phyloP scores from a whole-genome alignment of 2,888 invertebrate species.

The Noctua pronuba region DNA sequence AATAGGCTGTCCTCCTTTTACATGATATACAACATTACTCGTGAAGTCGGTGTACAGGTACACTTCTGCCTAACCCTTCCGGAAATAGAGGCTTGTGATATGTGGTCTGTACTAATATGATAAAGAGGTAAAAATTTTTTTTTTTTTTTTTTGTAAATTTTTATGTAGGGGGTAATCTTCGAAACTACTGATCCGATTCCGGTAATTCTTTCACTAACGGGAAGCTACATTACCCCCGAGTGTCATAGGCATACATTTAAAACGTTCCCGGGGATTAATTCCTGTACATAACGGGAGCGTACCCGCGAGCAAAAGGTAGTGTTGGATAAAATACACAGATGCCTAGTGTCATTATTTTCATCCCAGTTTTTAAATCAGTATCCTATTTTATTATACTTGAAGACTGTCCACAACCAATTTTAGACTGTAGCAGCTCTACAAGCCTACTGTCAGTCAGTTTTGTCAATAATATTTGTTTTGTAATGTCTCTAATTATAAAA shows the following conservation, averaged over 20 bases:
- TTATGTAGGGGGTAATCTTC: too few species aligned
- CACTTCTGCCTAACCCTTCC: neutral
- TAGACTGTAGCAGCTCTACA: neutral
- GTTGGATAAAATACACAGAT: neutral
- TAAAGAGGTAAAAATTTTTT: neutral
- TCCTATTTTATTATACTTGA: too few species aligned
- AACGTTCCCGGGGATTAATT: neutral
- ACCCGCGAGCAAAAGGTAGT: neutral
- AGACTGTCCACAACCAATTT: neutral
- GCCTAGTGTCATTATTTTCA: neutral
- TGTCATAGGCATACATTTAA: neutral
- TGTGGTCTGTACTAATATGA: neutral
- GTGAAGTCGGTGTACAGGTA: too few species aligned
- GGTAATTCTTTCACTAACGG: neutral
- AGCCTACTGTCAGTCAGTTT: neutral
- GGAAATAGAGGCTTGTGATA: neutral
- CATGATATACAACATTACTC: too few species aligned
- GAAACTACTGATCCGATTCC: neutral
- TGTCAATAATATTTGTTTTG: neutral
- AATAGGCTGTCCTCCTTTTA: neutral
- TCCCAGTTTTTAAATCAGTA: neutral
- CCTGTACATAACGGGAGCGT: neutral
- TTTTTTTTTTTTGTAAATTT: neutral
- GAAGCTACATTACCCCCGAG: too few species aligned
- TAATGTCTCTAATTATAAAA: slow-evolving; percentile 60